These are phyloP conservation scores for Corythornis vintsioides DNA, from an alignment of 2,113 vertebrate species.

Conservation along the genomic window DNA sequence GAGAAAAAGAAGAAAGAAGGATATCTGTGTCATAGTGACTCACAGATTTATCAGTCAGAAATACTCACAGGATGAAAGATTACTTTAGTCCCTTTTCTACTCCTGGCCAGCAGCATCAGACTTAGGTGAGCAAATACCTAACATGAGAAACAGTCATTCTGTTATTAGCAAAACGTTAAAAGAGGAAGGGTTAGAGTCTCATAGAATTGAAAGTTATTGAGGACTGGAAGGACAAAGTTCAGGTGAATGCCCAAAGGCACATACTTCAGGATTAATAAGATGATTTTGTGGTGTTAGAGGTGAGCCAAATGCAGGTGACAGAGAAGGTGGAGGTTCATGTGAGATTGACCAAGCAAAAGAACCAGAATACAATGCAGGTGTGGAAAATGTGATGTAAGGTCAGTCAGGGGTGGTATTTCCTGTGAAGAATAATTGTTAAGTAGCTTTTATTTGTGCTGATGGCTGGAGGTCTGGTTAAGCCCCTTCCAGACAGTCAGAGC, in stretches of 20 bases:
- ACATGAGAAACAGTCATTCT: neutral
- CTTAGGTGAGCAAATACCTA: neutral
- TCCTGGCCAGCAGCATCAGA: neutral
- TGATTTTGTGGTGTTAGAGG: neutral
- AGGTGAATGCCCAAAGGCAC: neutral
- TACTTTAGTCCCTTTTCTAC: neutral
- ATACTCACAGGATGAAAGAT: neutral
- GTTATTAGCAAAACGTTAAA: neutral
- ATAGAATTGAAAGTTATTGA: neutral
- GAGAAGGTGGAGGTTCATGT: neutral
- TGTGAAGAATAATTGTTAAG: neutral
- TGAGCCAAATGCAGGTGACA: neutral
- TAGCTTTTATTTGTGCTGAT: neutral
- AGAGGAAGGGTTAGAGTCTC: neutral
- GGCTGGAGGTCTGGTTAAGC: neutral
- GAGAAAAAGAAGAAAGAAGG: neutral
- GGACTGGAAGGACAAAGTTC: neutral
- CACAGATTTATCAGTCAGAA: neutral
- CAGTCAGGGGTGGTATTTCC: neutral
- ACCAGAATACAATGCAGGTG: neutral
- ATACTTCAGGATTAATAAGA: neutral
- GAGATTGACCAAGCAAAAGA: neutral
- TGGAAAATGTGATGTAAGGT: neutral
- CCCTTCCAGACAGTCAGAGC: neutral
- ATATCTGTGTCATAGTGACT: neutral